A percentile compares a stretch with the other conserved stretches of the same genome.
These are phyloP conservation scores for Macaria liturata DNA, from an alignment of 2,888 invertebrate genomes.

Conservation along the genomic window DNA sequence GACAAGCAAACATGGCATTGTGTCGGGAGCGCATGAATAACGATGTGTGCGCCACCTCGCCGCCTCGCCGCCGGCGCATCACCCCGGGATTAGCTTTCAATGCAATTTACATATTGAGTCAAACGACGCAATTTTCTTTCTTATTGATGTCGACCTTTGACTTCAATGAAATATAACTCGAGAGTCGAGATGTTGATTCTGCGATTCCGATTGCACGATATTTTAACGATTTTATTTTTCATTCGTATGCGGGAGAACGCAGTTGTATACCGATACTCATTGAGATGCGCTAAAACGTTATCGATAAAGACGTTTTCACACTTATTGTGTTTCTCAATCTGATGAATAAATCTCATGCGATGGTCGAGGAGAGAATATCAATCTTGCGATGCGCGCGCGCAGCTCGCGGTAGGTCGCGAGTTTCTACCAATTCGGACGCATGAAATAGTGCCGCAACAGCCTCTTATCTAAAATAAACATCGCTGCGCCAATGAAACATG, in stretches of 20 bases:
- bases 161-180: not conserved
- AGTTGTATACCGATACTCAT: not conserved
- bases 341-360: constrained; percentile 67
- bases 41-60: constrained; percentile 51
- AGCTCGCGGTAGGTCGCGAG: constrained; percentile 74
- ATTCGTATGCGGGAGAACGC: too few relatives aligned
- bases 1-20: constrained; percentile 78
- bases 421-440: constrained; percentile 73
- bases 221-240: too few relatives aligned
- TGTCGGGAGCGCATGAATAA: constrained; percentile 70
- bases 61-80: constrained; percentile 59
- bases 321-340: constrained; percentile 62
- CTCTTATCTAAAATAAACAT: constrained; percentile 83
- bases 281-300: constrained; percentile 47
- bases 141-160: constrained; percentile 7
- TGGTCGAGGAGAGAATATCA: constrained; percentile 49
- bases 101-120: constrained; percentile 68
- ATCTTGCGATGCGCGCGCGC: constrained; percentile 54
- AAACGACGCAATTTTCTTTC: constrained; percentile 44
- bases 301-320: constrained; percentile 57
- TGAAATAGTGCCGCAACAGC: constrained; percentile 77
- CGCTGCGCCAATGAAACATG: constrained; percentile 80
- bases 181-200: too few relatives aligned
- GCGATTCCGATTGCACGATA: too few relatives aligned
- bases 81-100: constrained; percentile 59